These are phyloP conservation scores for Hyposmocoma kahamanoa DNA, from an alignment of 1,140 invertebrate species.

Conservation along the genomic window DNA sequence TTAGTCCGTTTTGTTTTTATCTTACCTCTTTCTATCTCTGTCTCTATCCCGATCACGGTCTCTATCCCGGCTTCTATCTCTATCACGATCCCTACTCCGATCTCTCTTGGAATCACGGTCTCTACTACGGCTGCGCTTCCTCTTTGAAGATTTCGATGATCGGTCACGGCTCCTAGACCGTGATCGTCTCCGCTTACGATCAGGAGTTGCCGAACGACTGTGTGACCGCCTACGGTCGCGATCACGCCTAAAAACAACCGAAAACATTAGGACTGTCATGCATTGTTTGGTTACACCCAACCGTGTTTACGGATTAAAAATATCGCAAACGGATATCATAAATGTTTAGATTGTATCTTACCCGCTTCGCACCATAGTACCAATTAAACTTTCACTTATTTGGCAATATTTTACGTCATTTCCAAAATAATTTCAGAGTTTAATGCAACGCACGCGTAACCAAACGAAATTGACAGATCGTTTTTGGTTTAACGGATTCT, in stretches of 20 bases:
- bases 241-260: slow-evolving; percentile 30
- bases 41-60: slow-evolving; percentile 47
- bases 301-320: neutral
- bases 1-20: too few relatives aligned
- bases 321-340: neutral
- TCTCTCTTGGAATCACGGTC: slow-evolving; percentile 70
- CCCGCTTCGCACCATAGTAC: slow-evolving; percentile 60
- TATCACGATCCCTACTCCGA: slow-evolving; percentile 61
- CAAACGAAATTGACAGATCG: neutral
- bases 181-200: slow-evolving; percentile 75
- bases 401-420: neutral
- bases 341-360: slow-evolving; percentile 20
- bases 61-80: slow-evolving; percentile 38
- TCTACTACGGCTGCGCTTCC: slow-evolving; percentile 63
- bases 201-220: slow-evolving; percentile 74
- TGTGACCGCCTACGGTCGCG: slow-evolving; percentile 49
- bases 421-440: neutral
- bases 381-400: neutral
- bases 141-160: slow-evolving; percentile 63
- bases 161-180: slow-evolving; percentile 79
- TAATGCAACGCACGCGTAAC: neutral
- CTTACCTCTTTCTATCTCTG: slow-evolving; percentile 67
- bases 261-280: slow-evolving; percentile 7
- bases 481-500: neutral
- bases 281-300: neutral